phyloP scores from a whole-genome alignment of 2,888 invertebrate genomes.

The Thumatha senex region DNA sequence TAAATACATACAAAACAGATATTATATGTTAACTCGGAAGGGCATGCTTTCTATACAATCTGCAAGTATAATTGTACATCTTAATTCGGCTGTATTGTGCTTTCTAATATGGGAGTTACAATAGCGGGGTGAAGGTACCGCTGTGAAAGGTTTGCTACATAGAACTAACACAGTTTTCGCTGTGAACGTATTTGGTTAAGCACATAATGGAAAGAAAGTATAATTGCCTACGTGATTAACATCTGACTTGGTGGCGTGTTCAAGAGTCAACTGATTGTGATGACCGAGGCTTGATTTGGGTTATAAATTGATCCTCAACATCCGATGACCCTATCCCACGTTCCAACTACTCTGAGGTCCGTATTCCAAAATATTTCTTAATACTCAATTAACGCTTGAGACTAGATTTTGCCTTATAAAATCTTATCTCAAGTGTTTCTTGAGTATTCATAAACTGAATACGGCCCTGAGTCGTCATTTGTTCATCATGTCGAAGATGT shows the following conservation, averaged over 20 bases:
- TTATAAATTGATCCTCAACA: too few species aligned
- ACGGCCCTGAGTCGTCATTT: too few species aligned
- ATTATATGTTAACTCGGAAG: conserved; percentile 33
- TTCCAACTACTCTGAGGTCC: too few species aligned
- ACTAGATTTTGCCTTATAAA: too few species aligned
- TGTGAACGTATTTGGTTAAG: neutral
- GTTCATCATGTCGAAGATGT: too few species aligned
- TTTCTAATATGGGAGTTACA: conserved; percentile 4
- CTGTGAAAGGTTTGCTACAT: neutral
- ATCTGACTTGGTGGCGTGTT: neutral
- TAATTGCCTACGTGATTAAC: neutral
- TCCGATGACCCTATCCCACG: too few species aligned
- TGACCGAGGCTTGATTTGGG: neutral
- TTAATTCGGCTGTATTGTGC: conserved; percentile 19
- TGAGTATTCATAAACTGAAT: too few species aligned
- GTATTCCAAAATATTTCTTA: too few species aligned
- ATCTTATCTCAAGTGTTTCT: too few species aligned
- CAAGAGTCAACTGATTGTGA: neutral
- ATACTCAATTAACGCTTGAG: too few species aligned
- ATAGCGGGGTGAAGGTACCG: neutral
- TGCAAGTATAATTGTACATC: conserved; percentile 38
- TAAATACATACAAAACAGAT: conserved; percentile 37
- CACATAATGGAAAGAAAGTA: conserved; percentile 4
- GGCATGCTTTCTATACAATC: conserved; percentile 35
- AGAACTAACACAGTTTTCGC: neutral